These are phyloP conservation scores for Sylvietta virens DNA, from an alignment of 2,113 vertebrate genomes.

Conservation along the genomic window DNA sequence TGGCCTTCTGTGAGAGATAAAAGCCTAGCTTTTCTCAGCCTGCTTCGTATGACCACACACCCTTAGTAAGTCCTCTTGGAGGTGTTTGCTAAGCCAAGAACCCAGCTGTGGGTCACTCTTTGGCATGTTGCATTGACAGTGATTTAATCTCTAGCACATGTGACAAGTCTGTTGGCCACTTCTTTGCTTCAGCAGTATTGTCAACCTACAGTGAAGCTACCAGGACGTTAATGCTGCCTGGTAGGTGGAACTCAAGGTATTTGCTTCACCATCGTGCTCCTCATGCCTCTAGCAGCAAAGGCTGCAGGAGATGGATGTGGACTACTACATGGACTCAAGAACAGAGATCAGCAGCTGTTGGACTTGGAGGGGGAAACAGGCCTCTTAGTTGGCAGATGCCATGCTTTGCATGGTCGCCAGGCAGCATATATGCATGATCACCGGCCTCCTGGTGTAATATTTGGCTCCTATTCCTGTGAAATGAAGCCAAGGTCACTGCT, in stretches of 20 bases:
- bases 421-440: neutral
- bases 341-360: neutral
- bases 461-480: neutral
- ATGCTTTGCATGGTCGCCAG: neutral
- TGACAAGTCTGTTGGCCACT: neutral
- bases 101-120: neutral
- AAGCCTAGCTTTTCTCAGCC: neutral
- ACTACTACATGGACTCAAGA: neutral
- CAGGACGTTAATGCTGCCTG: neutral
- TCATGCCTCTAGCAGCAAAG: neutral
- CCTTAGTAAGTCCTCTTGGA: neutral
- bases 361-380: neutral
- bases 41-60: neutral
- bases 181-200: neutral
- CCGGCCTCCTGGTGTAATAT: neutral
- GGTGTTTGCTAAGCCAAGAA: neutral
- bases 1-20: neutral
- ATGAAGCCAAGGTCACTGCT: neutral
- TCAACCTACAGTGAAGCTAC: neutral
- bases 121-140: neutral
- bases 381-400: neutral
- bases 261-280: neutral
- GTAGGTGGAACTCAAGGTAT: neutral
- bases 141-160: neutral
- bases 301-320: neutral